Conservation (phyloP, 2,113 vertebrate species). For the Erinaceus europaeus region DNA sequence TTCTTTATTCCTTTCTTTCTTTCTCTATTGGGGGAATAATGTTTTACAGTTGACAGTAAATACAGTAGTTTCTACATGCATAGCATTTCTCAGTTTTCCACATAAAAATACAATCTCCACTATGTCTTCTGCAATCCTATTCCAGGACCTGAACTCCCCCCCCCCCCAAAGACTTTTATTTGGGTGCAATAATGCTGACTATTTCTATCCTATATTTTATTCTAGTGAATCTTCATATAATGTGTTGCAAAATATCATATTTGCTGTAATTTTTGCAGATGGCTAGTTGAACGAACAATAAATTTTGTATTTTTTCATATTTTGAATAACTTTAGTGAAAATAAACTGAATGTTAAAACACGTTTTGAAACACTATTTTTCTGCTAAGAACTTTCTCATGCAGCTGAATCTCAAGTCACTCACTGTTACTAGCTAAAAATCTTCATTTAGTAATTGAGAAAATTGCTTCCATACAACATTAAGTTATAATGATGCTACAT, state of each 20-base stretch:
- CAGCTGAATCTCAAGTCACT: neutral
- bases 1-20: no score
- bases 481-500: neutral
- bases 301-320: neutral
- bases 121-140: no score
- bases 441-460: conserved; percentile 11
- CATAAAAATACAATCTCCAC: no score
- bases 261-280: neutral
- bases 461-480: neutral
- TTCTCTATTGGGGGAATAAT: no score
- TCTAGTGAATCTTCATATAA: neutral
- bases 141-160: no score
- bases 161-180: no score
- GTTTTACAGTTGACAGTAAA: no score
- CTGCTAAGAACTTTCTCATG: neutral
- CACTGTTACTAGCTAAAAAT: neutral
- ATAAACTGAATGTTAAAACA: neutral
- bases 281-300: neutral
- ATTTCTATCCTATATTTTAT: neutral
- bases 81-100: no score
- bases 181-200: no score
- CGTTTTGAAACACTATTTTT: neutral
- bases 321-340: conserved; percentile 7
- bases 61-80: no score
- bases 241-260: neutral